Evolutionary conservation across 2,888 invertebrate species (phyloP), one percentile per base, ranked within the genome.

Genomic region (Erebia ligea): DNA sequence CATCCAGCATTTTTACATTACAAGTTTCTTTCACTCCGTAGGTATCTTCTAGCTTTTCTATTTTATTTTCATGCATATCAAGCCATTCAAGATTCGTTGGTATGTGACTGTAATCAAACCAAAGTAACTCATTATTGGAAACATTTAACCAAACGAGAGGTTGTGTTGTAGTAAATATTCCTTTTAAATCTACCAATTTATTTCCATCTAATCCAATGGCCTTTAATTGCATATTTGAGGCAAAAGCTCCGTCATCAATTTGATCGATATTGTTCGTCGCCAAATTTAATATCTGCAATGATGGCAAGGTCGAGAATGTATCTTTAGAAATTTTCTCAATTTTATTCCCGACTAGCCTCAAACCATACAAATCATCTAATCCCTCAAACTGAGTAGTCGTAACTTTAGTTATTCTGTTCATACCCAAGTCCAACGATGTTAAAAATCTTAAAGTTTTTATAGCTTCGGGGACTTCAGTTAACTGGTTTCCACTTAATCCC

Each of bases 61-160:
- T 95, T 91, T 95, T 95, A 87, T 97, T 97, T 82, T 96, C 95
- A 84, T 97, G 97, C 94, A 97, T 95, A 86, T 97, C 97, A 70
- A 97, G 91, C 96, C 96, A 96, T 84, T 96, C 96, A 59, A 97
- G 93, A 81, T 95, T 96, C 1, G 94, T 85, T 15, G 97, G 97
- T 80, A 97, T 94, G 81, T 97, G 95, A 78, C 96, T 96, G 81
- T 96, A 97, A 90, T 97, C 97, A 87, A 97, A 97, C 95, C 96
- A 96, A 73, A 95, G 92, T 77, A 97, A 90, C 84, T 95, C 95
- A 88, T 97, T 97, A 87, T 96, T 95, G 65, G 97, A 97, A 71
- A 97, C 96, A 88, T 97, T 97, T 78, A 97, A 89, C 96, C 96
- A 97, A 78, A 96, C 95, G 72, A 97, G 94, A 76, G 95, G 95